phyloP scores from a whole-genome alignment of 2,797 vertebrate genomes.

The Melopsittacus undulatus region DNA sequence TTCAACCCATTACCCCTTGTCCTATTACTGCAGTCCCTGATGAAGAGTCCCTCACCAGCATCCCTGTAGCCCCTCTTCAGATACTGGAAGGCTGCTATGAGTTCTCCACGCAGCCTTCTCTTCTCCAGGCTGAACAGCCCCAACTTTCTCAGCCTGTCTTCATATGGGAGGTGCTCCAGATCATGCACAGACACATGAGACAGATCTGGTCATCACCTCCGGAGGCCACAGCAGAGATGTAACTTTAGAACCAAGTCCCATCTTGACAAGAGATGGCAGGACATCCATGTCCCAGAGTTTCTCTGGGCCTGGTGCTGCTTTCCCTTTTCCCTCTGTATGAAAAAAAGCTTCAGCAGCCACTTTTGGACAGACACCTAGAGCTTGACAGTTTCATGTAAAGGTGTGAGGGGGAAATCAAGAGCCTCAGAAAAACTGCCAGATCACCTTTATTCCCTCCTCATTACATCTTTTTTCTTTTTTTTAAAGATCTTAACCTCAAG shows the following conservation, averaged over 20 bases:
- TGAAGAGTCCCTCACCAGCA: no score
- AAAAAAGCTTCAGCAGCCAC: background rate
- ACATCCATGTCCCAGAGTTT: fast-evolving
- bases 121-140: no score
- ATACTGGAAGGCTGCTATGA: no score
- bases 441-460: background rate
- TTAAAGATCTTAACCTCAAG: background rate
- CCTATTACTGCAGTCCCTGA: no score
- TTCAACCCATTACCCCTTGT: no score
- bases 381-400: background rate
- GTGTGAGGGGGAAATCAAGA: background rate
- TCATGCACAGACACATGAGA: no score
- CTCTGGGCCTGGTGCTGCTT: background rate
- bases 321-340: background rate
- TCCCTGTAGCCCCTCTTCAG: no score
- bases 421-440: background rate
- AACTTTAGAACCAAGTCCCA: background rate
- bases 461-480: background rate
- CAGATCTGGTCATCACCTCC: background rate
- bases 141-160: no score
- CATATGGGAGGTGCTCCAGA: no score
- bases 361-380: background rate
- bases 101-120: no score
- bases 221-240: background rate
- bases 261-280: no score